Conservation (phyloP, 2,797 vertebrate species). For the Macropus fuliginosus region DNA sequence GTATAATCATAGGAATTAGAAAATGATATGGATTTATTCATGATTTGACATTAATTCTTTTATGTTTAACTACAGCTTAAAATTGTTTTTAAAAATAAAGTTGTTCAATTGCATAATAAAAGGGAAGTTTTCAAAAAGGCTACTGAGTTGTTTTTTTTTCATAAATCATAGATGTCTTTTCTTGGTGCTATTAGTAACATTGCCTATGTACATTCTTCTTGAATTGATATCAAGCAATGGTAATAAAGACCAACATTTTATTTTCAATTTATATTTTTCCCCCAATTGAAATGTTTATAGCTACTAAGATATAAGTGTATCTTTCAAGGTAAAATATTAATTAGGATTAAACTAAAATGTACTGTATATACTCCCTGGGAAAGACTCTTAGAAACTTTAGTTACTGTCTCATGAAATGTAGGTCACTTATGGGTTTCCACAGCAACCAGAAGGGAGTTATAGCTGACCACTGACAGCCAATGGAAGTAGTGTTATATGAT, state of each 20-base stretch:
- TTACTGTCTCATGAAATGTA: constrained; percentile 57
- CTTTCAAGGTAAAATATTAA: constrained; percentile 23
- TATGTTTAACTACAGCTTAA: background rate
- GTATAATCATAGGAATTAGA: background rate
- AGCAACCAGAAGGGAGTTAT: constrained; percentile 69
- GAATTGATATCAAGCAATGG: background rate
- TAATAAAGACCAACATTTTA: background rate
- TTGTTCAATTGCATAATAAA: background rate
- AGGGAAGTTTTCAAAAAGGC: background rate
- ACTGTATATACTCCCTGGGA: background rate
- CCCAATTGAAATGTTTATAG: constrained; percentile 12
- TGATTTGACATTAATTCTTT: background rate
- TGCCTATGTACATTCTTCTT: background rate
- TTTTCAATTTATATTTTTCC: background rate
- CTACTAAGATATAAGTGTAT: constrained; percentile 18
- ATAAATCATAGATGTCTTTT: background rate
- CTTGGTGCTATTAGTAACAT: background rate
- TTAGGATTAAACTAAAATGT: constrained; percentile 17
- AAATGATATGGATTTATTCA: background rate
- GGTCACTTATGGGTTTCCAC: constrained; percentile 71
- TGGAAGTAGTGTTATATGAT: background rate
- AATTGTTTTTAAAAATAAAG: background rate
- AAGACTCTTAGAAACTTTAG: background rate
- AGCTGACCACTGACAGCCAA: constrained; percentile 64
- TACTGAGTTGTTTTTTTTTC: background rate